Conservation (phyloP, 2,888 invertebrate genomes). For the Philereme vetulata region DNA sequence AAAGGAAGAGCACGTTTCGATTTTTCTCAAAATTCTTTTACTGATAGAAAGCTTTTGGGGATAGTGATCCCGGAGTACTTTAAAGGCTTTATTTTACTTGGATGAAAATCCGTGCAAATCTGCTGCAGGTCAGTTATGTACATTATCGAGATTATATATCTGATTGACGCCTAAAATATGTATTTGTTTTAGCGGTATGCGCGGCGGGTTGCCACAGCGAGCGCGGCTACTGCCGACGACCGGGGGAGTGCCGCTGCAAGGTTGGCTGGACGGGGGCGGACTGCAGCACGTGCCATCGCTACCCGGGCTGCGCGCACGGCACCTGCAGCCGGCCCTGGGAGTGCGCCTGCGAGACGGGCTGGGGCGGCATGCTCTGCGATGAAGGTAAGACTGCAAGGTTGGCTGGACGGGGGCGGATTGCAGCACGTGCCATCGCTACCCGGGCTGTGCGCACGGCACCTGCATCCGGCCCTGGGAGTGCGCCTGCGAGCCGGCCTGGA, state of each 20-base stretch:
- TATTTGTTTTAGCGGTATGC: slow-evolving; percentile 88
- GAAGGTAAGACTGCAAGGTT: slow-evolving; percentile 87
- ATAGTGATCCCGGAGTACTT: too few species aligned
- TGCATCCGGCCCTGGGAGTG: slow-evolving; percentile 99
- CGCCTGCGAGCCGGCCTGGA: slow-evolving; percentile 93
- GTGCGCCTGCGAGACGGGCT: slow-evolving; percentile 93
- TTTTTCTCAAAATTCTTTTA: too few species aligned
- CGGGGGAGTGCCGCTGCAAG: slow-evolving; percentile 88
- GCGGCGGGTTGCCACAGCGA: slow-evolving; percentile 91
- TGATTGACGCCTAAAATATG: not conserved
- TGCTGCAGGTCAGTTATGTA: too few species aligned
- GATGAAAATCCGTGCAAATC: too few species aligned
- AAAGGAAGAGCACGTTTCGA: too few species aligned
- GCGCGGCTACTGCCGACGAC: slow-evolving; percentile 91
- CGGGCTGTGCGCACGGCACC: too few species aligned
- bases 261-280: slow-evolving; percentile 94
- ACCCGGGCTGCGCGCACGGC: slow-evolving; percentile 95
- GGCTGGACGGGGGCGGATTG: too few species aligned
- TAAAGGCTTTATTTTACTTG: too few species aligned
- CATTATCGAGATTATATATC: not conserved
- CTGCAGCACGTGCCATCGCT: slow-evolving; percentile 90
- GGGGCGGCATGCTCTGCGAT: slow-evolving; percentile 96
- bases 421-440: slow-evolving; percentile 93
- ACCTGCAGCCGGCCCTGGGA: slow-evolving; percentile 94
- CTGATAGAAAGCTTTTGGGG: too few species aligned